These are phyloP conservation scores for Sebastes itinus DNA, from an alignment of 2,797 vertebrate species.

Conservation along the genomic window DNA sequence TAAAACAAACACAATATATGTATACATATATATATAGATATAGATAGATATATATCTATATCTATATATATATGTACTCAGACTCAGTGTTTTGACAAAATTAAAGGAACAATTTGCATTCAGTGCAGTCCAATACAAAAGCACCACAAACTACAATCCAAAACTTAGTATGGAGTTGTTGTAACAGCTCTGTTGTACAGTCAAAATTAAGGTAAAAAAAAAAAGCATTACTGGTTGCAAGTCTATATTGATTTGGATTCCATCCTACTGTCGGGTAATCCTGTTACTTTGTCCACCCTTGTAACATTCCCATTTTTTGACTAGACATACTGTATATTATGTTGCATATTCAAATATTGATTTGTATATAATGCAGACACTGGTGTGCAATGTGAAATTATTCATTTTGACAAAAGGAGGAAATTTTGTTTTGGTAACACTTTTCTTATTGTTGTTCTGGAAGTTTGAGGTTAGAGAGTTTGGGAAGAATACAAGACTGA, in stretches of 20 bases:
- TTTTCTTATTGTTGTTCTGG: neutral
- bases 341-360: neutral
- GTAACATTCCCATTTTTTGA: neutral
- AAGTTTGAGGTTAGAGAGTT: neutral
- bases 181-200: neutral
- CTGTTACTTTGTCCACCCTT: neutral
- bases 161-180: neutral
- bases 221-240: neutral
- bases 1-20: no score
- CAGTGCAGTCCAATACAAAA: neutral
- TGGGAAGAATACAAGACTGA: neutral
- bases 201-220: neutral
- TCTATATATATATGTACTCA: no score
- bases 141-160: neutral
- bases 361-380: neutral
- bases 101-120: neutral
- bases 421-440: neutral
- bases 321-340: neutral
- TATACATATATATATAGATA: no score
- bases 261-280: neutral
- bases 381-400: neutral
- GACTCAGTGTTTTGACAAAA: neutral
- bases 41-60: no score
- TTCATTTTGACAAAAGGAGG: neutral
- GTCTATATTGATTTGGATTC: neutral